A percentile compares a stretch with the other conserved stretches of the same genome.
These are phyloP conservation scores for Auanema freiburgensis DNA, from an alignment of 2,888 invertebrate genomes.

Conservation along the genomic window DNA sequence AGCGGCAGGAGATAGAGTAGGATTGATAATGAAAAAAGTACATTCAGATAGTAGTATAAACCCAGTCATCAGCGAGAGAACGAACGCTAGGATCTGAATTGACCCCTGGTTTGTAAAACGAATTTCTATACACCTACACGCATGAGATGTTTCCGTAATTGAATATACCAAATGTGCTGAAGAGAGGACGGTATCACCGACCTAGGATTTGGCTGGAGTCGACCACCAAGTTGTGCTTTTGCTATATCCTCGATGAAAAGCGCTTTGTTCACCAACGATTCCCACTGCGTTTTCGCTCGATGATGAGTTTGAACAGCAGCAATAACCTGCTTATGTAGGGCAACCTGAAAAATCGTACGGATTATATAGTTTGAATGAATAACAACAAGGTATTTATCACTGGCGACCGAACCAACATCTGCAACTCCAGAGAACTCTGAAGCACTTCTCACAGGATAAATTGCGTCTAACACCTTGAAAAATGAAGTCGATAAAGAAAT, in stretches of 20 bases:
- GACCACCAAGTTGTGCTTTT: constrained; percentile 32
- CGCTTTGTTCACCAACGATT: constrained; percentile 61
- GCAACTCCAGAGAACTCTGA: constrained; percentile 27
- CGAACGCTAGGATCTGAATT: constrained; percentile 36
- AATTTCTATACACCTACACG: constrained; percentile 18
- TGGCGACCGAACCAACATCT: constrained; percentile 13
- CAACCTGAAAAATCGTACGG: constrained; percentile 77
- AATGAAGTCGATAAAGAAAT: neutral
- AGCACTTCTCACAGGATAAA: constrained; percentile 38
- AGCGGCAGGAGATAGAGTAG: constrained; percentile 95
- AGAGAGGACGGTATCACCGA: constrained; percentile 6
- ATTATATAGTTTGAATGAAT: neutral
- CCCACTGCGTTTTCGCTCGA: constrained; percentile 87
- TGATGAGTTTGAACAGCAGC: constrained; percentile 85
- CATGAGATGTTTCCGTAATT: constrained; percentile 24
- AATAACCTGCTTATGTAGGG: constrained; percentile 88
- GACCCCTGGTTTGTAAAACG: neutral
- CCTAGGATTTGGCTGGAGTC: neutral
- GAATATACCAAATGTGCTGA: constrained; percentile 29
- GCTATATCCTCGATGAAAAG: constrained; percentile 43
- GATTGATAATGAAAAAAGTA: constrained; percentile 89
- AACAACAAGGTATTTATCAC: constrained; percentile 31
- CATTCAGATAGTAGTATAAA: constrained; percentile 99
- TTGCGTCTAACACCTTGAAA: constrained; percentile 23
- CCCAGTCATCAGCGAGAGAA: constrained; percentile 78